These are phyloP conservation scores for Drosophila lacicola DNA, from an alignment of 2,888 invertebrate species.

Conservation along the genomic window DNA sequence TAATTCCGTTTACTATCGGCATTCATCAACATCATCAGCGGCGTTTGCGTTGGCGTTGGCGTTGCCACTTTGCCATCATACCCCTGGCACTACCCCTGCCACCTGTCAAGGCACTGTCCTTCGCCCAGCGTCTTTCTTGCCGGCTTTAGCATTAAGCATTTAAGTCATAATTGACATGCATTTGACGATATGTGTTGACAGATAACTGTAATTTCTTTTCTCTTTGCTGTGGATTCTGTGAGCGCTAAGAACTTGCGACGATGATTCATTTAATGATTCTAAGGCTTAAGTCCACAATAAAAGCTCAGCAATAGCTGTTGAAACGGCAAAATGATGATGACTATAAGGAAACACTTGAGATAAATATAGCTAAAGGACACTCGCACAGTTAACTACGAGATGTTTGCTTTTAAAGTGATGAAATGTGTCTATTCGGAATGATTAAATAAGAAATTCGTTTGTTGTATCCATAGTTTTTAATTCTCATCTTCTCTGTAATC, in stretches of 20 bases:
- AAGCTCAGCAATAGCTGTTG: slow-evolving; percentile 16
- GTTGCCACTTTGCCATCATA: slow-evolving; percentile 58
- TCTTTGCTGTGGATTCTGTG: slow-evolving; percentile 14
- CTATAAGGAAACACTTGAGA: slow-evolving; percentile 6
- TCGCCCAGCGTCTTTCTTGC: slow-evolving; percentile 40
- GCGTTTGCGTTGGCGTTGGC: slow-evolving; percentile 45
- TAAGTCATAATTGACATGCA: slow-evolving; percentile 81
- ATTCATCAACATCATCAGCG: slow-evolving; percentile 78
- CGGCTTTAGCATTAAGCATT: slow-evolving; percentile 76
- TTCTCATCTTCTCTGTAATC: slow-evolving; percentile 17
- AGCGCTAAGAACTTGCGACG: slow-evolving; percentile 21
- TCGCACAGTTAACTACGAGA: not conserved
- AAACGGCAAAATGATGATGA: slow-evolving; percentile 3
- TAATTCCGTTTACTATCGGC: slow-evolving; percentile 81
- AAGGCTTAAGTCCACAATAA: slow-evolving; percentile 16
- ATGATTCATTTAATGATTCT: slow-evolving; percentile 37
- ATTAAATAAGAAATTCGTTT: too few relatives aligned
- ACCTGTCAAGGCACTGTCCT: slow-evolving; percentile 26
- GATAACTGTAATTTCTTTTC: slow-evolving; percentile 64
- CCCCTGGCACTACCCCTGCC: slow-evolving; percentile 4
- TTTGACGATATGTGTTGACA: slow-evolving; percentile 76
- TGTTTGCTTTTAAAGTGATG: too few relatives aligned
- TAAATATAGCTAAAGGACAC: not conserved
- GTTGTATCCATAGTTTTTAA: too few relatives aligned
- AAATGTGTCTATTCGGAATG: too few relatives aligned